These are phyloP conservation scores for Myotis davidii DNA, from an alignment of 2,113 vertebrate genomes.

Conservation along the genomic window DNA sequence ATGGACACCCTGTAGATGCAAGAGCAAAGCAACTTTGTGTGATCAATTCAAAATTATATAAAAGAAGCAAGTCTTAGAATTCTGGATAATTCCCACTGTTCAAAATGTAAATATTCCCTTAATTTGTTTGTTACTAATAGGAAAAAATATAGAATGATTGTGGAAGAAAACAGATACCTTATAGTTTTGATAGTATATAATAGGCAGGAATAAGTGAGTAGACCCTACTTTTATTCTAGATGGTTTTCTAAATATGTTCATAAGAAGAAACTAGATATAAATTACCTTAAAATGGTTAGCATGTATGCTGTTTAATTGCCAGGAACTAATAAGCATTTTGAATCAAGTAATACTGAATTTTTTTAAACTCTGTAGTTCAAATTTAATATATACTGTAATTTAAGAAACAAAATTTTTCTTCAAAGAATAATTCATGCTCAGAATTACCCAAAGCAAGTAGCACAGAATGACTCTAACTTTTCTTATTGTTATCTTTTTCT, in stretches of 20 bases:
- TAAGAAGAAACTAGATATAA: conserved; percentile 56
- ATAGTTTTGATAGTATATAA: neutral
- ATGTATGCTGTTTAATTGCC: conserved; percentile 64
- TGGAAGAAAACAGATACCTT: conserved; percentile 39
- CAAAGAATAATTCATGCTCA: conserved; percentile 70
- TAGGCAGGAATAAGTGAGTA: neutral
- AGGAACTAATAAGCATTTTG: conserved; percentile 69
- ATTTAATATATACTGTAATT: conserved; percentile 72
- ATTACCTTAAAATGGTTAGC: conserved; percentile 62
- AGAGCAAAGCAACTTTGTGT: neutral
- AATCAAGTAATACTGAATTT: conserved; percentile 70
- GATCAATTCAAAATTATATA: conserved; percentile 10
- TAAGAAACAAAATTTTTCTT: conserved; percentile 78
- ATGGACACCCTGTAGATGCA: neutral
- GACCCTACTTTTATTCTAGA: conserved; percentile 55
- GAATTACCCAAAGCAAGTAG: conserved; percentile 75
- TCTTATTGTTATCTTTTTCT: conserved; percentile 78
- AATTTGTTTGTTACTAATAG: neutral
- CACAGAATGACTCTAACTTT: conserved; percentile 73
- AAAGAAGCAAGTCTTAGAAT: neutral
- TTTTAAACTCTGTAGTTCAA: conserved; percentile 74
- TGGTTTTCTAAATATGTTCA: conserved; percentile 57
- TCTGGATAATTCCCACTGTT: neutral
- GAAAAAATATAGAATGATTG: conserved; percentile 13
- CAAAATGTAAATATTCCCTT: conserved; percentile 25